phyloP scores from a whole-genome alignment of 2,888 invertebrate genomes.

The Nipponacmea schrenckii region DNA sequence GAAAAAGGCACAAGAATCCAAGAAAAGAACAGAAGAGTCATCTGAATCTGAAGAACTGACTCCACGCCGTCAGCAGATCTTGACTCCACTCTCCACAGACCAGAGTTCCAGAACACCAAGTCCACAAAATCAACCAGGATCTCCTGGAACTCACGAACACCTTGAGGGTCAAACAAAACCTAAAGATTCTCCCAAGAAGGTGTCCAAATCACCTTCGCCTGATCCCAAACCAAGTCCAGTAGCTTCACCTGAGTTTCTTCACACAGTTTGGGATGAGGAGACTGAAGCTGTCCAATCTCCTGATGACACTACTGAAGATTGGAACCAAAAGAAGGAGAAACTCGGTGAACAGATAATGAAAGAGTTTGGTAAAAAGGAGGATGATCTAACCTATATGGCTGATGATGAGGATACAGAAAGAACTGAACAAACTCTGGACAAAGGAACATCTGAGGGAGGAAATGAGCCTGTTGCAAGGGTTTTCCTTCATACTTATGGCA shows the following conservation, averaged over 20 bases:
- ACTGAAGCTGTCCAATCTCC: constrained; percentile 20
- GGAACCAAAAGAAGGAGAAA: constrained; percentile 21
- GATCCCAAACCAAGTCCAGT: not conserved
- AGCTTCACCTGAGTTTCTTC: not conserved
- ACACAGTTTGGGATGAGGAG: not conserved
- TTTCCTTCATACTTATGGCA: not conserved
- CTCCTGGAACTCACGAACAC: too few species aligned
- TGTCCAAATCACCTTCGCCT: too few species aligned
- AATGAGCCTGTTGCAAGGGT: not conserved
- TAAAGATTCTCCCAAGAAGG: too few species aligned
- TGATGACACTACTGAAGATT: constrained; percentile 29
- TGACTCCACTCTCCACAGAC: too few species aligned
- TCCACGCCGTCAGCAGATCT: too few species aligned
- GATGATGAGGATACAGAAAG: constrained; percentile 8
- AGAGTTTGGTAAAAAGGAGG: not conserved
- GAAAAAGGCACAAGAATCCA: too few species aligned
- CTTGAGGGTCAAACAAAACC: too few species aligned
- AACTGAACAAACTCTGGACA: not conserved
- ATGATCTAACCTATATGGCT: not conserved
- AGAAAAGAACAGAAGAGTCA: too few species aligned
- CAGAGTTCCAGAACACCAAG: too few species aligned
- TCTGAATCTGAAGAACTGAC: too few species aligned
- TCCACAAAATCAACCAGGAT: too few species aligned
- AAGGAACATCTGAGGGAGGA: too few species aligned
- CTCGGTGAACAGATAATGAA: not conserved